Percentiles rank a stretch among this genome's conserved stretches.
Evolutionary conservation across 53 echinoderm and acorn worm species (phyloP).

Genomic region (Apostichopus leukothele): DNA sequence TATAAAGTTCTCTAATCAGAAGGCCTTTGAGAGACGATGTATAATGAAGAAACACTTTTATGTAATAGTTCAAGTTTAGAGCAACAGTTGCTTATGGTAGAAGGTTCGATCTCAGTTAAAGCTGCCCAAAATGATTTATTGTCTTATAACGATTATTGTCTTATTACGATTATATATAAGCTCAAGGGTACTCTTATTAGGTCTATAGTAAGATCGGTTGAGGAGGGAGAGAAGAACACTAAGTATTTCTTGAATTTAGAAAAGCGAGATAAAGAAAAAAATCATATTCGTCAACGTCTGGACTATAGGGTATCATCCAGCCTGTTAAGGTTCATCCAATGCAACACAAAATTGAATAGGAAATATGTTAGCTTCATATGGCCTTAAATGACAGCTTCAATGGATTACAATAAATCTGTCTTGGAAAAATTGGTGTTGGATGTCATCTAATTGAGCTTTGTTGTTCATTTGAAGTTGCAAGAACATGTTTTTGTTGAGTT

Average conservation of each 20-base stretch:
- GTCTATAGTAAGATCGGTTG: not conserved
- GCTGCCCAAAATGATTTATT: not conserved
- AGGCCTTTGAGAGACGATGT: conserved; percentile 13
- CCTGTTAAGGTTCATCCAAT: too few species aligned
- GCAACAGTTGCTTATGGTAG: not conserved
- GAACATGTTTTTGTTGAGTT: too few species aligned
- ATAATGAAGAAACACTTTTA: not conserved
- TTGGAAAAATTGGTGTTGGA: too few species aligned
- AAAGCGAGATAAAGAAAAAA: not conserved
- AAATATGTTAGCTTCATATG: too few species aligned
- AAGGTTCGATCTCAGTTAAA: not conserved
- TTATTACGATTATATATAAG: not conserved
- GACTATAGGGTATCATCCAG: too few species aligned
- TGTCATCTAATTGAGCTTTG: too few species aligned
- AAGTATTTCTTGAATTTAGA: not conserved
- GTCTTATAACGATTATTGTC: not conserved
- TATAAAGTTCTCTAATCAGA: not conserved
- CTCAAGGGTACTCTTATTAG: conserved; percentile 21
- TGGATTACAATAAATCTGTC: too few species aligned
- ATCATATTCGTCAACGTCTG: not conserved
- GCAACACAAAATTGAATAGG: too few species aligned
- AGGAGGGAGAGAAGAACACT: not conserved
- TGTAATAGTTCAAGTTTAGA: not conserved
- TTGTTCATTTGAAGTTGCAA: too few species aligned
- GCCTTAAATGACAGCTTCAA: too few species aligned